These are phyloP conservation scores for Lepus timidus DNA, from an alignment of 2,113 vertebrate species.

Conservation along the genomic window DNA sequence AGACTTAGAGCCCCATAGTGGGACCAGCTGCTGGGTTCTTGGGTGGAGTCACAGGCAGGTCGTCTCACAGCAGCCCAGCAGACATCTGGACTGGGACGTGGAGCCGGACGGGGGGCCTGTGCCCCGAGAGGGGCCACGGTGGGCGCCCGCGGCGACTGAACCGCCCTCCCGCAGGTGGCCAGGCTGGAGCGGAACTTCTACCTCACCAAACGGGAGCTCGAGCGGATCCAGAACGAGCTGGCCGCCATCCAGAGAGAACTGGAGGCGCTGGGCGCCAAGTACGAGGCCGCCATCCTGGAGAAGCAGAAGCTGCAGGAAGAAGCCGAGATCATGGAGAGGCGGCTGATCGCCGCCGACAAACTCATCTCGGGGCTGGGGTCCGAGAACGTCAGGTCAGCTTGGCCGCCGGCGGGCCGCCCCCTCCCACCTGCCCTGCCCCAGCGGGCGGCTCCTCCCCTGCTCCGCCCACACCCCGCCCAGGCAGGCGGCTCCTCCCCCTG, in stretches of 20 bases:
- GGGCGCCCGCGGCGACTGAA: too few relatives aligned
- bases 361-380: slow-evolving; percentile 96
- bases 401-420: too few relatives aligned
- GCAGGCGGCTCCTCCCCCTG: too few relatives aligned
- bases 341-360: slow-evolving; percentile 95
- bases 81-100: too few relatives aligned
- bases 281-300: slow-evolving; percentile 92
- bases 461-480: too few relatives aligned
- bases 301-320: slow-evolving; percentile 95
- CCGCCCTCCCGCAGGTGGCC: slow-evolving; percentile 89
- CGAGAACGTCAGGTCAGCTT: slow-evolving; percentile 93
- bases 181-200: slow-evolving; percentile 94
- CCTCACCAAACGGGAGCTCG: slow-evolving; percentile 93
- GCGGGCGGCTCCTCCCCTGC: too few relatives aligned
- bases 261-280: slow-evolving; percentile 91
- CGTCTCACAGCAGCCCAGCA: not conserved
- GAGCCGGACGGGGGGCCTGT: not conserved
- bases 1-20: rapidly evolving
- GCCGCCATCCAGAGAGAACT: slow-evolving; percentile 91
- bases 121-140: too few relatives aligned
- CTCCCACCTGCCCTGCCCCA: too few relatives aligned
- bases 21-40: not conserved
- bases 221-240: slow-evolving; percentile 93
- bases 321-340: slow-evolving; percentile 96
- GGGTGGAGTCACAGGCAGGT: not conserved